Conservation (phyloP, 2,797 vertebrate genomes). For the Danio albolineatus region DNA sequence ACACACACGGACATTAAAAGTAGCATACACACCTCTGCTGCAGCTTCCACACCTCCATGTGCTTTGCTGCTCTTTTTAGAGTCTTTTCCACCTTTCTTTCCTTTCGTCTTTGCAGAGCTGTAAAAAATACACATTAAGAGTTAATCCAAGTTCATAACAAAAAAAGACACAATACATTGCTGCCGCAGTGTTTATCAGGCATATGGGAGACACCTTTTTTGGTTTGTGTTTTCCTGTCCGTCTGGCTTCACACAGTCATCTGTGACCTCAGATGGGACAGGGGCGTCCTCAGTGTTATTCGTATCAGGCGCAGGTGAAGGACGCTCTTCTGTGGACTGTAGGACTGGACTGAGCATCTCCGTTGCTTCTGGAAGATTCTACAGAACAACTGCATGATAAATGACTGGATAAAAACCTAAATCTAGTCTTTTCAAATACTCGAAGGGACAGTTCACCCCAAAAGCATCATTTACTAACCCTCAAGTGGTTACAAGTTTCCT, state of each 20-base stretch:
- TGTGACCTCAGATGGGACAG: slow-evolving; percentile 43
- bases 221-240: slow-evolving; percentile 57
- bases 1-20: no score
- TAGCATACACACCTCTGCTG: slow-evolving; percentile 76
- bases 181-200: neutral
- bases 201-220: slow-evolving; percentile 69
- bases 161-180: neutral
- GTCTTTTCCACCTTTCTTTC: slow-evolving; percentile 88
- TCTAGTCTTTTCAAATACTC: neutral
- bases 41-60: slow-evolving; percentile 69
- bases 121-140: slow-evolving; percentile 7
- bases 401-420: neutral
- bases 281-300: slow-evolving; percentile 49
- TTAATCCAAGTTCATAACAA: neutral
- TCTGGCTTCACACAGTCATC: slow-evolving; percentile 63
- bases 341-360: slow-evolving; percentile 24
- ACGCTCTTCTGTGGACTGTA: slow-evolving; percentile 36
- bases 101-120: slow-evolving; percentile 84
- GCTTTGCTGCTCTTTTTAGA: slow-evolving; percentile 76
- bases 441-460: neutral
- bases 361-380: slow-evolving; percentile 62
- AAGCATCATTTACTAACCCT: no score
- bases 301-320: slow-evolving; percentile 24
- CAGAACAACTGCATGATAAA: neutral
- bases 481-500: no score